Evolutionary conservation across 2,113 vertebrate genomes (phyloP).

Genomic region (Chamaea fasciata): DNA sequence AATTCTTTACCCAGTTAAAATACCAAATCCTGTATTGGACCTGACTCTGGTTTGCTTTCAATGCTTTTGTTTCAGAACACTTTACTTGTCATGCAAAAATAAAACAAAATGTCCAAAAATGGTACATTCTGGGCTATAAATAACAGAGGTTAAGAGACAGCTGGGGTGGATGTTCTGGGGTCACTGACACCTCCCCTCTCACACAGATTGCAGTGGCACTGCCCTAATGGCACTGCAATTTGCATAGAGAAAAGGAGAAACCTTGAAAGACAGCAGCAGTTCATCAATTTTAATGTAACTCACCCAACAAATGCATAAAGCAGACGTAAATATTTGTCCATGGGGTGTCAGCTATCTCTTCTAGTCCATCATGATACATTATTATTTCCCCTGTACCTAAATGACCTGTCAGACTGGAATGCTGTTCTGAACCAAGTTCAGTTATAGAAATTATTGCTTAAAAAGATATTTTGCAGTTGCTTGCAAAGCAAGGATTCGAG

Average conservation of each 20-base stretch:
- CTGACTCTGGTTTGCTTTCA: neutral
- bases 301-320: neutral
- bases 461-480: neutral
- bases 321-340: neutral
- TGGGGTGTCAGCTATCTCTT: neutral
- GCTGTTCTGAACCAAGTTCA: neutral
- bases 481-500: neutral
- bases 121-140: neutral
- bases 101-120: neutral
- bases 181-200: neutral
- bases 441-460: neutral
- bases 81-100: neutral
- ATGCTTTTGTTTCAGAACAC: neutral
- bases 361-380: neutral
- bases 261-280: neutral
- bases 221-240: neutral
- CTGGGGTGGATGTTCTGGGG: neutral
- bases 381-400: neutral
- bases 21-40: neutral
- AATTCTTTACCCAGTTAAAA: neutral
- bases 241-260: neutral
- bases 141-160: neutral
- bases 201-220: neutral
- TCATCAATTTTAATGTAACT: neutral
- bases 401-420: neutral